These are phyloP conservation scores for Poeciliopsis gracilis DNA, from an alignment of 2,797 vertebrate genomes.

Conservation along the genomic window DNA sequence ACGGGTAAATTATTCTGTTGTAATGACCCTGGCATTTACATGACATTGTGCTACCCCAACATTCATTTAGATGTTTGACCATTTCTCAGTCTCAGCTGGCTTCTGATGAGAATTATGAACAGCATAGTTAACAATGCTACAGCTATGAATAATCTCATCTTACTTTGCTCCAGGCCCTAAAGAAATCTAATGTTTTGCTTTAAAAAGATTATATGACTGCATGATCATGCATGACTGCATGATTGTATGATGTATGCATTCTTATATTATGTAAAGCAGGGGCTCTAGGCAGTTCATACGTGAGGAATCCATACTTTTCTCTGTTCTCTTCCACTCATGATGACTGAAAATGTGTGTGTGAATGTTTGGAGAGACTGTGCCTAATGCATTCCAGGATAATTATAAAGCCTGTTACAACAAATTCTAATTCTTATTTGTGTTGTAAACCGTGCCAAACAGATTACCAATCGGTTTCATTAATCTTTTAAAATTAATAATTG, in stretches of 20 bases:
- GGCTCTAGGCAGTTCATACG: not conserved
- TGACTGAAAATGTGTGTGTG: not conserved
- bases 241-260: not conserved
- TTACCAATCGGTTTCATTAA: not conserved
- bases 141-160: slow-evolving; percentile 12
- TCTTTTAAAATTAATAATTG: not conserved
- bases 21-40: slow-evolving; percentile 48
- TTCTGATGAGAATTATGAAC: slow-evolving; percentile 17
- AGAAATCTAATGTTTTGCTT: not conserved
- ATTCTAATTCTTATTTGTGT: not conserved
- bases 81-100: slow-evolving; percentile 21
- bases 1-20: slow-evolving; percentile 33
- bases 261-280: not conserved
- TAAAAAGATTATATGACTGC: not conserved
- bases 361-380: not conserved
- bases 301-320: slow-evolving; percentile 13
- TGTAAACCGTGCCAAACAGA: not conserved
- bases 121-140: slow-evolving; percentile 27
- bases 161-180: not conserved
- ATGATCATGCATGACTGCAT: no score
- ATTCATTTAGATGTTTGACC: slow-evolving; percentile 41
- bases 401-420: not conserved
- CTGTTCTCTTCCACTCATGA: not conserved
- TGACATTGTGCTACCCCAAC: slow-evolving; percentile 35
- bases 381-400: not conserved